Conservation (phyloP, 2,797 vertebrate species). For the Mormyrops attenuatus region DNA sequence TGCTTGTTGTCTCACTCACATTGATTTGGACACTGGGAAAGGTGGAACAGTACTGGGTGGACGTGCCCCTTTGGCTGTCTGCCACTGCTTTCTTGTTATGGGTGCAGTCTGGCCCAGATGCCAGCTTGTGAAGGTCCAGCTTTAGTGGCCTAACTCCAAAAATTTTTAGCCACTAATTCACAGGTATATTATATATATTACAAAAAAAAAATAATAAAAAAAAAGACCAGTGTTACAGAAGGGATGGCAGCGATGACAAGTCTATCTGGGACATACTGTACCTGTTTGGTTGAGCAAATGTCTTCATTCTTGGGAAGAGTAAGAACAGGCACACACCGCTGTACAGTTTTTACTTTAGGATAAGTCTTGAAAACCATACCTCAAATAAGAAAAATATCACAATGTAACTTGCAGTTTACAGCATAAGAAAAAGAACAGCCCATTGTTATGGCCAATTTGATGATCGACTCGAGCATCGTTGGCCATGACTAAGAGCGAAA, state of each 20-base stretch:
- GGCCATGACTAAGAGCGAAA: neutral
- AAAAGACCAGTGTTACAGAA: neutral
- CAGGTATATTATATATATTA: neutral
- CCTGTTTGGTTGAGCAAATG: conserved; percentile 67
- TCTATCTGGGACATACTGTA: neutral
- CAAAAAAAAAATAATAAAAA: conserved; percentile 11
- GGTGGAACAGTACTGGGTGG: conserved; percentile 58
- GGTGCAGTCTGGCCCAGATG: conserved; percentile 59
- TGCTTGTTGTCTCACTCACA: conserved; percentile 49
- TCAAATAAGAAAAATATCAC: conserved; percentile 30
- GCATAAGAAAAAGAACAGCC: neutral
- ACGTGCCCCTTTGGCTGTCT: conserved; percentile 42
- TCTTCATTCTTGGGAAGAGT: conserved; percentile 60
- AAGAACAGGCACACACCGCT: conserved; percentile 37
- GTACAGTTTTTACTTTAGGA: conserved; percentile 33
- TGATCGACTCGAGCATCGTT: neutral
- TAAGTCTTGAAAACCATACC: conserved; percentile 59
- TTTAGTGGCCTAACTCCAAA: conserved; percentile 67
- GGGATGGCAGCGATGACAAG: neutral
- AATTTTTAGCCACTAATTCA: conserved; percentile 65
- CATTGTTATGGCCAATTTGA: neutral
- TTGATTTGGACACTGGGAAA: conserved; percentile 64
- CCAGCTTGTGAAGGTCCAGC: conserved; percentile 59
- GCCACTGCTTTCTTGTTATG: conserved; percentile 53
- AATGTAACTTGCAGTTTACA: neutral